Conservation (phyloP, 2,797 vertebrate genomes). For the Thunnus albacares region DNA sequence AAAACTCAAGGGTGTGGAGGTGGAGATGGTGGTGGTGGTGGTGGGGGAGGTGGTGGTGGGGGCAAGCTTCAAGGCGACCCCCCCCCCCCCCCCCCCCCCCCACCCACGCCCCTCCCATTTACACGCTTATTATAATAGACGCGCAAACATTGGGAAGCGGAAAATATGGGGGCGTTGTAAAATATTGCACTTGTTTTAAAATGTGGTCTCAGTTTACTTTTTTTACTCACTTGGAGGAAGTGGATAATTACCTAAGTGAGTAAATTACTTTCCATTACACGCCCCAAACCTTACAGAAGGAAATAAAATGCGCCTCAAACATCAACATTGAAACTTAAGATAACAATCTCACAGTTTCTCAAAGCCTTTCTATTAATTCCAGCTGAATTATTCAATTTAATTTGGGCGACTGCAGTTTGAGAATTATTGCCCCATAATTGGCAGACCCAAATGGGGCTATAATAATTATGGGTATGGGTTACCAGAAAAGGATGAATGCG, state of each 20-base stretch:
- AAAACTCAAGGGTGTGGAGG: conserved; percentile 71
- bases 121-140: conserved; percentile 82
- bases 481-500: no score
- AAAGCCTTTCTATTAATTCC: background rate
- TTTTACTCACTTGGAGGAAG: background rate
- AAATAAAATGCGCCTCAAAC: background rate
- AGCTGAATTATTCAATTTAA: conserved; percentile 9
- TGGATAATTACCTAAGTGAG: conserved; percentile 11
- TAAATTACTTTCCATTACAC: conserved; percentile 15
- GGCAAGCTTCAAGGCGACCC: conserved; percentile 86
- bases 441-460: background rate
- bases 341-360: background rate
- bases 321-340: background rate
- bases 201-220: conserved; percentile 9
- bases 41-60: conserved; percentile 52
- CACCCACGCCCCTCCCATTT: conserved; percentile 27
- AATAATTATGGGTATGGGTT: background rate
- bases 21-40: conserved; percentile 41
- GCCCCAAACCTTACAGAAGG: background rate
- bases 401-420: background rate
- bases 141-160: conserved; percentile 56
- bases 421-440: background rate
- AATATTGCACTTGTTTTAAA: background rate
- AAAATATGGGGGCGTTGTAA: conserved; percentile 36
- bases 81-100: conserved; percentile 20